Conservation (phyloP, 37 sponge, comb jelly and placozoan species). For the Petrosia ficiformis region DNA sequence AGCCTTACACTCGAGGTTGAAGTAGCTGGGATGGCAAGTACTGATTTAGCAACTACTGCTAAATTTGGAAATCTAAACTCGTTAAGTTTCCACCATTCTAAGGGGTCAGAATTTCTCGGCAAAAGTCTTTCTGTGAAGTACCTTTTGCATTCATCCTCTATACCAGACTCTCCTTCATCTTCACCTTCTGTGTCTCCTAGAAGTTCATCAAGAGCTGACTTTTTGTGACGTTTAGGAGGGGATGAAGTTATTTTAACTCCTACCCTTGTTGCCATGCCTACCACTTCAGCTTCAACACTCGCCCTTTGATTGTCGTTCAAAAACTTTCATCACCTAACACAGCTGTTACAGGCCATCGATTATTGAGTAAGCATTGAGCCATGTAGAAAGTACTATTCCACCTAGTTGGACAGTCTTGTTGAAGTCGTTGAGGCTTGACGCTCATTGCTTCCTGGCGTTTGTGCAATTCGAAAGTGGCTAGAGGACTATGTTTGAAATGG, state of each 20-base stretch:
- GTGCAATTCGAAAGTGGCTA: conserved; percentile 4
- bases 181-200: not conserved
- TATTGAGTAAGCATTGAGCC: not conserved
- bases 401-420: conserved; percentile 13
- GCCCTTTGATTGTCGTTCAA: not conserved
- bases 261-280: not conserved
- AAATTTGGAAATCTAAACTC: not conserved
- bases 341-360: conserved; percentile 15
- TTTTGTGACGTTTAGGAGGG: not conserved
- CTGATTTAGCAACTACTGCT: not conserved
- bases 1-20: not conserved
- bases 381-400: conserved; percentile 28
- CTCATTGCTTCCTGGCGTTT: conserved; percentile 20
- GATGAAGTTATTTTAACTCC: too few species aligned
- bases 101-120: not conserved
- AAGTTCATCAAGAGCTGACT: not conserved
- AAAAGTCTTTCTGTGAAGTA: not conserved
- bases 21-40: not conserved
- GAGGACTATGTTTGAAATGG: conserved; percentile 18
- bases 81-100: not conserved
- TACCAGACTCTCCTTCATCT: not conserved
- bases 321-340: conserved; percentile 30
- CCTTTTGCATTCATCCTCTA: not conserved
- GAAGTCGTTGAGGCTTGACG: not conserved
- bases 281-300: too few species aligned